Evolutionary conservation across 2,797 vertebrate species (phyloP).

Genomic region (Acropternis orthonyx): DNA sequence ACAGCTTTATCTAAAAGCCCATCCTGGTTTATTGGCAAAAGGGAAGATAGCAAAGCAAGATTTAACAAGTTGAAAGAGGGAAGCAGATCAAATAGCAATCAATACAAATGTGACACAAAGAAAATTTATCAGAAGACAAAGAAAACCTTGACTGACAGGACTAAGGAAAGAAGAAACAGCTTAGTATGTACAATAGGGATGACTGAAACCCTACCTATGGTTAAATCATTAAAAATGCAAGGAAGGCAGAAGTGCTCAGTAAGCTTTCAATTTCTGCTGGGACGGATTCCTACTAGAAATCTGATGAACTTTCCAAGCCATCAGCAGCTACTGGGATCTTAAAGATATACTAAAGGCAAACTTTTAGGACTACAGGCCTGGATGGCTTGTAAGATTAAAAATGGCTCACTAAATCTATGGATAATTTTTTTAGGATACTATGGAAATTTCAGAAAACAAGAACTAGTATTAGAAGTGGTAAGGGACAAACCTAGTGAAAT

Average conservation of each 20-base stretch:
- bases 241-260: neutral
- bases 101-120: constrained; percentile 4
- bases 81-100: constrained; percentile 8
- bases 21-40: constrained; percentile 17
- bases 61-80: constrained; percentile 31
- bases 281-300: neutral
- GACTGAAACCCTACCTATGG: neutral
- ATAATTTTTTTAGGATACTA: neutral
- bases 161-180: neutral
- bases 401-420: neutral
- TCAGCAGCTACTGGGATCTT: neutral
- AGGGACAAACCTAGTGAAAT: neutral
- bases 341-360: neutral
- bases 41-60: neutral
- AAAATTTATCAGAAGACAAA: constrained; percentile 25
- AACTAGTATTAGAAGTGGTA: neutral
- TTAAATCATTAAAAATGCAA: neutral
- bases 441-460: neutral
- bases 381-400: neutral
- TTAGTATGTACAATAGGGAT: neutral
- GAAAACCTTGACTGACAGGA: neutral
- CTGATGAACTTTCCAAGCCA: neutral
- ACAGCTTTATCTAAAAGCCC: constrained; percentile 40
- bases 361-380: neutral
- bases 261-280: neutral